Base-by-base conservation (phyloP, 2,888 invertebrate genomes). In the Cryptophagus acutangulus region DNA sequence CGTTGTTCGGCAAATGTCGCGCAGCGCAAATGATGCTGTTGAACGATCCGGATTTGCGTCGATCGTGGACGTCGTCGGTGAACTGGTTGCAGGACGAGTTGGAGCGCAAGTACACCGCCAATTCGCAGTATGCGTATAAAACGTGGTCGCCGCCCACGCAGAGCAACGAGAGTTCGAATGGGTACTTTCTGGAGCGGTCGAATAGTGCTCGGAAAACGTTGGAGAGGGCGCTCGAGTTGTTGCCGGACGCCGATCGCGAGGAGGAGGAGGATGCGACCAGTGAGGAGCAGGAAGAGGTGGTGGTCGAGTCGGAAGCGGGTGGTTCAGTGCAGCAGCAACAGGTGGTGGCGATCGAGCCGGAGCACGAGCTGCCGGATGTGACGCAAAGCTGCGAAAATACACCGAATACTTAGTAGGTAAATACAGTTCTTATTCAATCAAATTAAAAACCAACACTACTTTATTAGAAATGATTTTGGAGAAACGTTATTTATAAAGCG, bases 41-140 rank as follows among this genome's bases (percentile, higher is more conserved):
- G 63, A 78, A 79, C 45, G 84, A 84, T 66, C 74, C 78, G 2
- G 87, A 89, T 57, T 75, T 94, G 55, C 82, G 87, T 54, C 79
- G 86, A 37, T 87, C 91, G 63, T 95, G 93, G 93, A 76, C 81
- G 17, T 78, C 82, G 61, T 89, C 94, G 41, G 88, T 94, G 2
- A 85, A 88, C 55, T 96, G 95, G 95, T 77, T 96, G 56, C 91
- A 92, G 66, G 93, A 94, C 66, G 95, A 96, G 70, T 76, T 96
- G 48, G 93, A 95, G 52, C 77, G 83, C 64, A 78, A 83, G 68
- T 78, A 77, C 54, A 73, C 76, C 8, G 67, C 74, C 10, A 78
- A 78, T 55, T 72, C 78, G 15, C 82, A 82, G 59, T 93, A 92
- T 67, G 82, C 86, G 38, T 93, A 92, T 67, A 89, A 82, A 61